Percentiles rank a stretch among this genome's conserved stretches.
These are phyloP conservation scores for Lophius piscatorius DNA, from an alignment of 2,113 vertebrate genomes.

Conservation along the genomic window DNA sequence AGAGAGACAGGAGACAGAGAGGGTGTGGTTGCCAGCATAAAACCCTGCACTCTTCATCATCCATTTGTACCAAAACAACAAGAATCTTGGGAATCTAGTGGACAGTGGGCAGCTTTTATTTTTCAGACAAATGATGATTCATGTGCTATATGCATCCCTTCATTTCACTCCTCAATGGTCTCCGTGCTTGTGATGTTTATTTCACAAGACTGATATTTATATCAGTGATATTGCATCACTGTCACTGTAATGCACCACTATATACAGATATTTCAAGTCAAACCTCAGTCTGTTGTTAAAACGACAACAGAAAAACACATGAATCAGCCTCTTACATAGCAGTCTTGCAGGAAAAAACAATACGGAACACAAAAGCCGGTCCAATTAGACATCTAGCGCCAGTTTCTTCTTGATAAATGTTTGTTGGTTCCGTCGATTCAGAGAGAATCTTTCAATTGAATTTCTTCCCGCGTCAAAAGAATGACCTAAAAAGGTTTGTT, in stretches of 20 bases:
- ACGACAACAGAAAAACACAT: background rate
- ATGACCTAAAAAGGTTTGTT: background rate
- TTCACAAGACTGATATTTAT: background rate
- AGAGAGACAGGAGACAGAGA: conserved; percentile 56
- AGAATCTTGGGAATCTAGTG: conserved; percentile 19
- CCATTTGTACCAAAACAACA: conserved; percentile 27
- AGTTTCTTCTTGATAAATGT: background rate
- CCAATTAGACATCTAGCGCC: background rate
- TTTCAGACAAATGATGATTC: conserved; percentile 15
- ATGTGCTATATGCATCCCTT: conserved; percentile 5
- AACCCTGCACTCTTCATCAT: conserved; percentile 26
- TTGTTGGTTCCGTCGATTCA: background rate
- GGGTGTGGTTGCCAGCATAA: conserved; percentile 43
- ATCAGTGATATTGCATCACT: background rate
- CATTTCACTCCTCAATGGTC: background rate
- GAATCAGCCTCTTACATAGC: background rate
- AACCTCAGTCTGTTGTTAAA: background rate
- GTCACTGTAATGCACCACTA: conserved; percentile 8
- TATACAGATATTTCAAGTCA: conserved; percentile 35
- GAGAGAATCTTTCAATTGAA: background rate
- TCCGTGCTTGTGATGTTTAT: conserved; percentile 1
- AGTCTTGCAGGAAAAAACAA: conserved; percentile 4
- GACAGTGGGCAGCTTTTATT: conserved; percentile 50
- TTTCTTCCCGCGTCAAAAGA: too few relatives aligned
- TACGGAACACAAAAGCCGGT: background rate